These are phyloP conservation scores for Phalacrocorax brasilianus DNA, from an alignment of 2,113 vertebrate genomes.

Conservation along the genomic window DNA sequence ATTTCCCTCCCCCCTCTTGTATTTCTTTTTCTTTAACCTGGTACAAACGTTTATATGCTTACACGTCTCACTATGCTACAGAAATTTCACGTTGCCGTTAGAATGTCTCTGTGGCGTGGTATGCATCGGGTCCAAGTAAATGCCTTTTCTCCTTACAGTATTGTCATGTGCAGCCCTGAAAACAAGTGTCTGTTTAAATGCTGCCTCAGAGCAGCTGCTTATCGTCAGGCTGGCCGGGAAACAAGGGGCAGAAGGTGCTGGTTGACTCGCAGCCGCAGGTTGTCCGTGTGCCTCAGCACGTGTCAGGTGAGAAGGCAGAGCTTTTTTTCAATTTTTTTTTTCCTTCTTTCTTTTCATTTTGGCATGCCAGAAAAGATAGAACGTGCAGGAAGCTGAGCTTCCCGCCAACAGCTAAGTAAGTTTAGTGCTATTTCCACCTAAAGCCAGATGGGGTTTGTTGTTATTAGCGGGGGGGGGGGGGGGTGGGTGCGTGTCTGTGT, in stretches of 20 bases:
- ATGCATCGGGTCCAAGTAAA: fast-evolving
- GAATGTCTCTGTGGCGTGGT: background rate
- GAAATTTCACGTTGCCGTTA: background rate
- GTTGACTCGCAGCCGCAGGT: background rate
- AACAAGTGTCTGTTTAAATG: fast-evolving
- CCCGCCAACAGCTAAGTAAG: background rate
- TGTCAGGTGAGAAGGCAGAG: fast-evolving
- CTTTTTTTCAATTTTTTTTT: too few relatives aligned
- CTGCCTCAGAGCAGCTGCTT: too few relatives aligned
- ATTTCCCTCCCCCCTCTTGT: background rate
- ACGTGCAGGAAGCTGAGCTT: background rate
- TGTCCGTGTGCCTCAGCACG: fast-evolving
- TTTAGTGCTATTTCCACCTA: background rate
- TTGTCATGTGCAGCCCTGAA: background rate
- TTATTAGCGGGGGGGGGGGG: background rate
- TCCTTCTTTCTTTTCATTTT: too few relatives aligned
- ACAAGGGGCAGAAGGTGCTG: background rate
- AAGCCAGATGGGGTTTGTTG: background rate
- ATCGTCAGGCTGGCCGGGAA: fast-evolving
- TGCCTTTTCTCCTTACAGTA: background rate
- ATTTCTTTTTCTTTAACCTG: slow-evolving; percentile 9
- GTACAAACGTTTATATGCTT: background rate
- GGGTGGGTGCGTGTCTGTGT: too few relatives aligned
- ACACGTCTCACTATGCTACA: background rate
- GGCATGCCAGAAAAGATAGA: background rate